Conservation (phyloP, 2,797 vertebrate species). For the Gymnoscopelus braueri region DNA sequence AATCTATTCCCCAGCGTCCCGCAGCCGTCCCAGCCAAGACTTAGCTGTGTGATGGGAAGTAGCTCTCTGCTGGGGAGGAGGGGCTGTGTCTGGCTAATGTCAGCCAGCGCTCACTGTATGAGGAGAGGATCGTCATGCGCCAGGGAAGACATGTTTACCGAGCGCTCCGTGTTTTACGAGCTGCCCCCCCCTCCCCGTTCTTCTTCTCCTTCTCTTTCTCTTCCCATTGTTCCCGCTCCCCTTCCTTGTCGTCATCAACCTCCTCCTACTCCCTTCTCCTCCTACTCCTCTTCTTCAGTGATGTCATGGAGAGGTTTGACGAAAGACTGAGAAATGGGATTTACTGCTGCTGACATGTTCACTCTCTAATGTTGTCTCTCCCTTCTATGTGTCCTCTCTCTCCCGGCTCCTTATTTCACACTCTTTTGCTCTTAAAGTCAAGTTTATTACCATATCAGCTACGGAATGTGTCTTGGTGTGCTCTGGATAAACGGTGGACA, state of each 20-base stretch:
- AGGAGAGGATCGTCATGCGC: constrained; percentile 89
- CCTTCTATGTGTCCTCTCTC: constrained; percentile 60
- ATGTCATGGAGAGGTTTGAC: constrained; percentile 82
- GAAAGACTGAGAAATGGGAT: constrained; percentile 87
- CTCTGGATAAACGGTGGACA: no score
- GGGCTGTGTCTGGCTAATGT: constrained; percentile 85
- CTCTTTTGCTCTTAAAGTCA: constrained; percentile 27
- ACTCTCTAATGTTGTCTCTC: constrained; percentile 75
- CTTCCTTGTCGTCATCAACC: not conserved
- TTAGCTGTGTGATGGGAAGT: constrained; percentile 69
- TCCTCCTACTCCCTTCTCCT: constrained; percentile 34
- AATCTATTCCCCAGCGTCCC: constrained; percentile 72
- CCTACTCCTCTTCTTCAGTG: constrained; percentile 78
- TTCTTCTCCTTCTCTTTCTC: constrained; percentile 51
- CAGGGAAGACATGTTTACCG: constrained; percentile 91
- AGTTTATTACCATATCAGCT: not conserved
- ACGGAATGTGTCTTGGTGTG: no score
- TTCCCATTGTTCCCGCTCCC: constrained; percentile 45
- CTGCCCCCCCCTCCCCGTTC: constrained; percentile 65
- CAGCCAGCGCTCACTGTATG: constrained; percentile 85
- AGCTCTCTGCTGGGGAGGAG: constrained; percentile 49
- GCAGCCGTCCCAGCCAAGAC: constrained; percentile 36
- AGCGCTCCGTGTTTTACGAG: constrained; percentile 89
- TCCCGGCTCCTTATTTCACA: constrained; percentile 20
- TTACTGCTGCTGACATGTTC: constrained; percentile 82